These are phyloP conservation scores for Melanaphis sacchari DNA, from an alignment of 1,140 invertebrate genomes.

Conservation along the genomic window DNA sequence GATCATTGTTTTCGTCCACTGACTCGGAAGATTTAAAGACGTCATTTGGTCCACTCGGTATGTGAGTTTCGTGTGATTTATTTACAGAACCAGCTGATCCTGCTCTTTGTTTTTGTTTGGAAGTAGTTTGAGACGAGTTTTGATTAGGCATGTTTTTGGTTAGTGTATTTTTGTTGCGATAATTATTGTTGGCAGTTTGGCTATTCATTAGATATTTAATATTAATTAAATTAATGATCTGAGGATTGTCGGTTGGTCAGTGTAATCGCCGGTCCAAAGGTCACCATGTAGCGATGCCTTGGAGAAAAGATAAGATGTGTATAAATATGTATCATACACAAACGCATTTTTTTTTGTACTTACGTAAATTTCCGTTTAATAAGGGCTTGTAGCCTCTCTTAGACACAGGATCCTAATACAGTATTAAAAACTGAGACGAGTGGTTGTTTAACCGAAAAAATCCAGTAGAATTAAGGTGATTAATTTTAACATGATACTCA, in stretches of 20 bases:
- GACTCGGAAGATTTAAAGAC: neutral
- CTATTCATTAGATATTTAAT: too few relatives aligned
- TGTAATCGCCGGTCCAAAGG: too few relatives aligned
- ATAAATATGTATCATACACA: neutral
- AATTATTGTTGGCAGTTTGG: neutral
- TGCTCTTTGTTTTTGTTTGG: neutral
- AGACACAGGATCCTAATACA: too few relatives aligned
- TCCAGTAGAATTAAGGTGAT: neutral
- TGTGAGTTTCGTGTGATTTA: neutral
- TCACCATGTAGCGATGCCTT: neutral
- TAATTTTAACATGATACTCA: neutral
- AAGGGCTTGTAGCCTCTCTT: too few relatives aligned
- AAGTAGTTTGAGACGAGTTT: neutral
- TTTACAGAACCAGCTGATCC: neutral
- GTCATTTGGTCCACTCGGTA: neutral
- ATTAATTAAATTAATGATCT: too few relatives aligned
- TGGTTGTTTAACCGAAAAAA: neutral
- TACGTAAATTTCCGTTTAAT: too few relatives aligned
- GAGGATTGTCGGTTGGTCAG: too few relatives aligned
- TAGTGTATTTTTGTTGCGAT: neutral
- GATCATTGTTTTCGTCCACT: neutral
- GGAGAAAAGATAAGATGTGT: neutral
- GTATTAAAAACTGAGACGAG: too few relatives aligned
- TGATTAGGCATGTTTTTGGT: neutral
- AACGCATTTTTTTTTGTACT: neutral